A percentile compares a stretch with the other conserved stretches of the same genome.
These are phyloP conservation scores for Pollenia amentaria DNA, from an alignment of 2,888 invertebrate species.

Conservation along the genomic window DNA sequence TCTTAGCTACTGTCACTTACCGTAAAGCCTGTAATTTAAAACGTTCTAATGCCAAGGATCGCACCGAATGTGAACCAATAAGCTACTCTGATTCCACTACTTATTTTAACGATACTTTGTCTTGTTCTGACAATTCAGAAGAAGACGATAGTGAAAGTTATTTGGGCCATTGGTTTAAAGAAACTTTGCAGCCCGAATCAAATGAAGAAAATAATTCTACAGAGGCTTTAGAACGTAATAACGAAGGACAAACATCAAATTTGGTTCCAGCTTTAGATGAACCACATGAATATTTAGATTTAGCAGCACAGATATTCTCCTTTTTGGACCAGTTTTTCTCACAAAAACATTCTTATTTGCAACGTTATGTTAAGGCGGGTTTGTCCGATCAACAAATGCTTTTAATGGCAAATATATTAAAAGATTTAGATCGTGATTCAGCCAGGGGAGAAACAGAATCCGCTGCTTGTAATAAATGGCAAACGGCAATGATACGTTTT, in stretches of 20 bases:
- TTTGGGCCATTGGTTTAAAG: slow-evolving; percentile 96
- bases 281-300: slow-evolving; percentile 93
- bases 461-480: slow-evolving; percentile 83
- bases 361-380: slow-evolving; percentile 88
- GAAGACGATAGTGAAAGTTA: slow-evolving; percentile 88
- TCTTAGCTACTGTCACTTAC: slow-evolving; percentile 94
- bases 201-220: slow-evolving; percentile 86
- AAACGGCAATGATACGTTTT: slow-evolving; percentile 83
- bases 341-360: slow-evolving; percentile 86
- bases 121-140: slow-evolving; percentile 95
- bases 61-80: slow-evolving; percentile 92
- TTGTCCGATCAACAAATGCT: slow-evolving; percentile 95
- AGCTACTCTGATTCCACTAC: slow-evolving; percentile 96
- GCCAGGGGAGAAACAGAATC: slow-evolving; percentile 89
- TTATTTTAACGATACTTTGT: slow-evolving; percentile 97
- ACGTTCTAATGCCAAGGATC: slow-evolving; percentile 90
- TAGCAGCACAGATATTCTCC: slow-evolving; percentile 94
- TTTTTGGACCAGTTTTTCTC: slow-evolving; percentile 92
- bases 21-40: slow-evolving; percentile 95
- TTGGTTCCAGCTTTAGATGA: slow-evolving; percentile 92
- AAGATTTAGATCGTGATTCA: slow-evolving; percentile 95
- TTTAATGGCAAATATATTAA: slow-evolving; percentile 93
- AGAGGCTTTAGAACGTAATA: slow-evolving; percentile 86
- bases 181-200: slow-evolving; percentile 91
- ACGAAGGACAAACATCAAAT: slow-evolving; percentile 84